Percentiles rank a stretch among this genome's conserved stretches.
Conservation (phyloP, 2,797 vertebrate species). For the Cyprinella venusta region DNA sequence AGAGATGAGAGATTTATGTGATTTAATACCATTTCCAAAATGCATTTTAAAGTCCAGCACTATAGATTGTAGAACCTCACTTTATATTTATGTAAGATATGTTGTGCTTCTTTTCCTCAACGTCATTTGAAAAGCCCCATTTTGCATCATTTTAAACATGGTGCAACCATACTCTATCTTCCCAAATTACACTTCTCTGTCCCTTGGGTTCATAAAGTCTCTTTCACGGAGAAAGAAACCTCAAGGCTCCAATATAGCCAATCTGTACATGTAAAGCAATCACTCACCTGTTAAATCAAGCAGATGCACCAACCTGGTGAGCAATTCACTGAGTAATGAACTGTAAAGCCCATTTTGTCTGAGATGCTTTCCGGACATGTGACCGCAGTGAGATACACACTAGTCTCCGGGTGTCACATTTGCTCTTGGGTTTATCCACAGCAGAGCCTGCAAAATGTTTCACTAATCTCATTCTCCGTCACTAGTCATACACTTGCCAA, state of each 20-base stretch:
- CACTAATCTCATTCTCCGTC: conserved; percentile 9
- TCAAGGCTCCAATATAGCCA: conserved; percentile 5
- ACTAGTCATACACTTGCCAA: neutral
- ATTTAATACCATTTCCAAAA: conserved; percentile 25
- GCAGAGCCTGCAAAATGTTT: neutral
- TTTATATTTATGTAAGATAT: neutral
- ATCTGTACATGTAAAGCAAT: conserved; percentile 33
- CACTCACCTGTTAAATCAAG: conserved; percentile 48
- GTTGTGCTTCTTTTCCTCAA: neutral
- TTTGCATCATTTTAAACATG: neutral
- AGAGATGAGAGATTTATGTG: conserved; percentile 8
- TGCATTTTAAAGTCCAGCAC: neutral
- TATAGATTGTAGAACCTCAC: conserved; percentile 1
- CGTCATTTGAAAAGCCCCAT: neutral
- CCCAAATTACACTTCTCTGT: conserved; percentile 16
- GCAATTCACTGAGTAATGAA: conserved; percentile 50
- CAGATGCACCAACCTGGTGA: conserved; percentile 43
- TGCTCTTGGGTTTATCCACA: neutral
- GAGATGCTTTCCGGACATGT: conserved; percentile 31
- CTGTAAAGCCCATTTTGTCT: conserved; percentile 45
- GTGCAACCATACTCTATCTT: neutral
- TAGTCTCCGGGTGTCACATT: conserved; percentile 14
- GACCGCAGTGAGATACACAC: conserved; percentile 17
- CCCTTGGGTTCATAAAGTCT: conserved; percentile 9
- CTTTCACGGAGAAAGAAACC: neutral